These are phyloP conservation scores for Pollimyrus isidori DNA, from an alignment of 2,113 vertebrate species.

Conservation along the genomic window DNA sequence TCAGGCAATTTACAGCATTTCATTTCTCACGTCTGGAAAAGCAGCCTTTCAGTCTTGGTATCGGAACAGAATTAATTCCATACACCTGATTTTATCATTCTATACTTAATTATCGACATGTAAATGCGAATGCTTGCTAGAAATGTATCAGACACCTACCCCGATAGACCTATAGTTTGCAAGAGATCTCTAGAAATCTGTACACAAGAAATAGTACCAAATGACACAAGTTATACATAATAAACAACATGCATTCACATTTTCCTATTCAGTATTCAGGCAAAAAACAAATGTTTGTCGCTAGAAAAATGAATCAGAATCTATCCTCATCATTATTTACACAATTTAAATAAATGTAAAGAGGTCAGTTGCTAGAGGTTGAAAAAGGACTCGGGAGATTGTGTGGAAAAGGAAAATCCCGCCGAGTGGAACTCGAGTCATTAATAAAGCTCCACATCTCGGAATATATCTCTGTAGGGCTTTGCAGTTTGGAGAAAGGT, in stretches of 20 bases:
- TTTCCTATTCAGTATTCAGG: background rate
- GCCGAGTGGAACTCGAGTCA: background rate
- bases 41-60: background rate
- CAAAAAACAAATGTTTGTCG: background rate
- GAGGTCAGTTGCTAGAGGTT: background rate
- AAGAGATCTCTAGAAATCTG: background rate
- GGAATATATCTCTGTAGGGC: background rate
- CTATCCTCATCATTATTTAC: background rate
- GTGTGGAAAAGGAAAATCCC: background rate
- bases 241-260: background rate
- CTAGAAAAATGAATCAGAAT: background rate
- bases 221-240: background rate
- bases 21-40: background rate
- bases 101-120: background rate
- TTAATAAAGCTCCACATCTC: background rate
- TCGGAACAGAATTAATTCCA: background rate
- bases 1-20: background rate
- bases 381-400: background rate
- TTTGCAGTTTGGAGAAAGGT: background rate
- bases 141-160: background rate
- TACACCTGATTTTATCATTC: background rate
- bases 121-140: background rate
- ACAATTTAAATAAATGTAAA: conserved; percentile 3
- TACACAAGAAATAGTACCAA: background rate
- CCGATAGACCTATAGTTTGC: background rate